Conservation (phyloP, 2,888 invertebrate species). For the Sinohyriopsis cumingii region DNA sequence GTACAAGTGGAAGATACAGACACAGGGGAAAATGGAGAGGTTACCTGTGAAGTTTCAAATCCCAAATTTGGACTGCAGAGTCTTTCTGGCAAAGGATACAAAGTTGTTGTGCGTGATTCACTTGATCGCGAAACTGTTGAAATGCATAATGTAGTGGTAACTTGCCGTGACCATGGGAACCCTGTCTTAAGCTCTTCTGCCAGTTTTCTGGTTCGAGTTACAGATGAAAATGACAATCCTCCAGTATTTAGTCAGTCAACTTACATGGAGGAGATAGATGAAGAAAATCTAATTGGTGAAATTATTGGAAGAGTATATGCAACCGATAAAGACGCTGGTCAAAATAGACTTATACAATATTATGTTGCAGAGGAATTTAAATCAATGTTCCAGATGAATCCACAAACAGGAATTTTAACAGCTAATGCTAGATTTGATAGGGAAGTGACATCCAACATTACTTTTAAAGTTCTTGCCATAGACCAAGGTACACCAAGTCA, state of each 20-base stretch:
- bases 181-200: slow-evolving; percentile 46
- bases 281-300: slow-evolving; percentile 46
- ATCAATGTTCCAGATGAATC: slow-evolving; percentile 33
- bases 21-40: slow-evolving; percentile 57
- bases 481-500: slow-evolving; percentile 50
- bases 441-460: slow-evolving; percentile 31
- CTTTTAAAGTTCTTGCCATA: slow-evolving; percentile 51
- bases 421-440: slow-evolving; percentile 51
- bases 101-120: slow-evolving; percentile 72
- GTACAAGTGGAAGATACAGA: slow-evolving; percentile 66
- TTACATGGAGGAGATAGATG: slow-evolving; percentile 43
- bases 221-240: slow-evolving; percentile 94
- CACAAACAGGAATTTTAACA: slow-evolving; percentile 46
- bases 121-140: slow-evolving; percentile 58
- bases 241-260: slow-evolving; percentile 81
- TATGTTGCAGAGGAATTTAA: slow-evolving; percentile 78
- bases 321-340: slow-evolving; percentile 78
- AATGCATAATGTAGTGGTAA: slow-evolving; percentile 73
- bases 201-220: slow-evolving; percentile 72
- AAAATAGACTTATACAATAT: slow-evolving; percentile 52
- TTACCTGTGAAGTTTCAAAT: slow-evolving; percentile 39
- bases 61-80: slow-evolving; percentile 48
- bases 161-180: slow-evolving; percentile 75
- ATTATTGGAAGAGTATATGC: slow-evolving; percentile 88
- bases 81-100: slow-evolving; percentile 58